Conservation (phyloP, 2,797 vertebrate species). For the Muscicapa comitata region DNA sequence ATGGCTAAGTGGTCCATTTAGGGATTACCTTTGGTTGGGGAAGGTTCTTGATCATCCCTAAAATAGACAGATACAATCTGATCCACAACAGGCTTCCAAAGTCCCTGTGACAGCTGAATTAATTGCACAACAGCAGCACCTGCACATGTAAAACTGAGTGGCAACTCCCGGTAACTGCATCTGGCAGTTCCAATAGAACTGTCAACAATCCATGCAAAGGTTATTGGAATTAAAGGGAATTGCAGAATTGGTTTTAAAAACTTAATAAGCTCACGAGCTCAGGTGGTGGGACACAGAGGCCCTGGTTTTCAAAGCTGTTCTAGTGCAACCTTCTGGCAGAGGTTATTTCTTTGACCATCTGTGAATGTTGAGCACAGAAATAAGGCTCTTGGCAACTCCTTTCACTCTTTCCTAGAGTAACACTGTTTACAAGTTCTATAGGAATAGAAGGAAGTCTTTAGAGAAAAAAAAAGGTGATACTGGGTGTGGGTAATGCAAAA, state of each 20-base stretch:
- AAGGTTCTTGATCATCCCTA: not conserved
- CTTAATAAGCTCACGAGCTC: slow-evolving; percentile 25
- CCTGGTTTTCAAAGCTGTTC: not conserved
- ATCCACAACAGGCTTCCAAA: not conserved
- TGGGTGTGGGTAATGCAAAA: not conserved
- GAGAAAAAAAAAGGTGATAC: not conserved
- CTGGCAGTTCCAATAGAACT: slow-evolving; percentile 43
- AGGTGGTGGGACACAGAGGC: not conserved
- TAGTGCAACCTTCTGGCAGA: slow-evolving; percentile 5
- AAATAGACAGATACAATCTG: not conserved
- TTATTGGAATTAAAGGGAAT: slow-evolving; percentile 57
- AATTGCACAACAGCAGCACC: slow-evolving; percentile 44
- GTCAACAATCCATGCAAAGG: slow-evolving; percentile 42
- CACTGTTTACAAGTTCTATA: not conserved
- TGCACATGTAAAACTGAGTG: slow-evolving; percentile 1
- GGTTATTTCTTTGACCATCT: slow-evolving; percentile 17
- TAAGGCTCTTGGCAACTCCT: not conserved
- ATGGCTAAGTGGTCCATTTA: not conserved
- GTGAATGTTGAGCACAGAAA: not conserved
- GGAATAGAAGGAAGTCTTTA: not conserved
- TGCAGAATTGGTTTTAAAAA: slow-evolving; percentile 42
- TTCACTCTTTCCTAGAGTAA: not conserved
- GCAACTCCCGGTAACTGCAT: slow-evolving; percentile 36
- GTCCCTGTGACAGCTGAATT: slow-evolving; percentile 26
- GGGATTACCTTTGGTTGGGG: not conserved